Evolutionary conservation across 1,140 invertebrate species (phyloP).

Genomic region (Teleopsis dalmanni): DNA sequence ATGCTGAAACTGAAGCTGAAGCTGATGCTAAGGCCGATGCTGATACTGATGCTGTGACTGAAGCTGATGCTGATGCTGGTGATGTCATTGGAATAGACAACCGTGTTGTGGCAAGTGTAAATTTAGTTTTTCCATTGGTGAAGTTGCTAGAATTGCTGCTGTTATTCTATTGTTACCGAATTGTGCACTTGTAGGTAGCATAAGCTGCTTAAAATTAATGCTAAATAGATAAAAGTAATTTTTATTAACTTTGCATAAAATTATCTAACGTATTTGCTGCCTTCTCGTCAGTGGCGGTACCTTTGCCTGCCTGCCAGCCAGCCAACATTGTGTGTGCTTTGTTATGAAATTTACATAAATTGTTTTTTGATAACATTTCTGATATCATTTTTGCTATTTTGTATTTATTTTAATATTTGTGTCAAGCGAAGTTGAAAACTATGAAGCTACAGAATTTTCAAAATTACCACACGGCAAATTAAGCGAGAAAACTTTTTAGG

Average conservation of each 20-base stretch:
- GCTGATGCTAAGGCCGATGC: no score
- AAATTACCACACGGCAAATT: no score
- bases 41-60: background rate
- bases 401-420: no score
- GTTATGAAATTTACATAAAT: conserved; percentile 1
- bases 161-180: no score
- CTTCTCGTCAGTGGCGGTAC: background rate
- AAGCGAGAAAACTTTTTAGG: no score
- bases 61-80: background rate
- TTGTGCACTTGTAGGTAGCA: background rate
- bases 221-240: conserved; percentile 14
- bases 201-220: conserved; percentile 15
- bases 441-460: no score
- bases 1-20: no score
- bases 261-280: conserved; percentile 2
- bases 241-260: conserved; percentile 14
- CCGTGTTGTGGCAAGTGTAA: background rate
- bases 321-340: background rate
- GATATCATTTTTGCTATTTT: no score
- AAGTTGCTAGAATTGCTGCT: no score
- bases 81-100: background rate
- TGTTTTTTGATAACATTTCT: background rate
- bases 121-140: background rate
- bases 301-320: background rate
- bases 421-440: no score